Base-by-base conservation (phyloP, 2,113 vertebrate genomes). In the Platysteira castanea region DNA sequence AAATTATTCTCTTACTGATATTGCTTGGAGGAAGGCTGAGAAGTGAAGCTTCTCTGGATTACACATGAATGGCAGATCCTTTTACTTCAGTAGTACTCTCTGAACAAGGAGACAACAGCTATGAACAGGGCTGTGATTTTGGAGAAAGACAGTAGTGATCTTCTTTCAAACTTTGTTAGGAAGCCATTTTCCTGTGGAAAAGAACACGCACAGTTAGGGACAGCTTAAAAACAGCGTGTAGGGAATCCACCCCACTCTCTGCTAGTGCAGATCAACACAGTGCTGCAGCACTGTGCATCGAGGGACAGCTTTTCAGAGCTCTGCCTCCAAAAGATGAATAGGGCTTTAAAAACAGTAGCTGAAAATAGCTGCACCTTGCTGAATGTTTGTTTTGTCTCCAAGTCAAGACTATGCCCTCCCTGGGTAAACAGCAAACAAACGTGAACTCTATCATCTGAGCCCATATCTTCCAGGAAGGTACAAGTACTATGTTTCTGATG, bases 161-260 rank as follows among this genome's bases (percentile, higher is more conserved):
- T 93, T 76, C 96, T 94, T 91, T 98, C 98, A 90, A 98, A 98
- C 84, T 97, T 98, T 5, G 68, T 95, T 39, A 98, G 90, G 75
- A 98, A 98, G 59, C 98, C 97, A 3, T 98, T 95, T 94, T 98
- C 98, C 98, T 98, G 11, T 31, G 60, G 86, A 41, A 87, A 75
- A 79, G 46, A 97, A 69, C 8, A 86, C 0, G 0, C 71, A 82
- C 10, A 41, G 35, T 91, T 49, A 96, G 83, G 57, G 19, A n/a
- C 39, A 53, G 18, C 31, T 78, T 33, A 18, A 49, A 84, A 86
- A 46, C 67, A 60, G 4, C 4, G 0, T 3, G 22, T 9, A 22
- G n/a, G 44, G 71, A 56, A 84, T 64, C 8, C 2, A 1, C 30
- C 41, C 7, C 15, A 8, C 14, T 41, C 11, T 33, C 7, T 60